Conservation (phyloP, 2,888 invertebrate species). For the Hetaerina titia region DNA sequence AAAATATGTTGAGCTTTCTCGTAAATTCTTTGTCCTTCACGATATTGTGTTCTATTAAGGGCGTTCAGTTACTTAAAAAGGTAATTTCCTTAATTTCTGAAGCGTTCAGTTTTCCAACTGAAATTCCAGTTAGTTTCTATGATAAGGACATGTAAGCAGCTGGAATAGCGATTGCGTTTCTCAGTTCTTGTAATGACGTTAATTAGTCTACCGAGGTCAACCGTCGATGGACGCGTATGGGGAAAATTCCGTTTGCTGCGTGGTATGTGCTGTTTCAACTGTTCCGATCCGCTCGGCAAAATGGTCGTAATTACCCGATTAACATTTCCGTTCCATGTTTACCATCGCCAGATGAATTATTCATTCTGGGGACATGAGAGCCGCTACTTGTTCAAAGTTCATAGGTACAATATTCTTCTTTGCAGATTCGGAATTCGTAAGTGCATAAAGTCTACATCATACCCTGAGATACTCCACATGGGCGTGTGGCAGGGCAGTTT, state of each 20-base stretch:
- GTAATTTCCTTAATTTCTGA: no score
- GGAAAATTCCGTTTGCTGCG: conserved; percentile 24
- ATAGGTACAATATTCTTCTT: not conserved
- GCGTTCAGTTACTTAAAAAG: no score
- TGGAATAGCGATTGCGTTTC: not conserved
- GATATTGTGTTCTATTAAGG: no score
- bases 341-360: not conserved
- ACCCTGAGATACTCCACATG: no score
- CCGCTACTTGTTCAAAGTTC: not conserved
- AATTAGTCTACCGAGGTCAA: conserved; percentile 13
- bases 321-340: conserved; percentile 28
- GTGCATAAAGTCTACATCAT: no score
- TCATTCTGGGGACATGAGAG: not conserved
- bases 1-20: not conserved
- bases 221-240: not conserved
- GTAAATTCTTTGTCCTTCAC: not conserved
- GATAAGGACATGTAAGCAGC: not conserved
- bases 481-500: no score
- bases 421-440: not conserved
- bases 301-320: not conserved
- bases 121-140: not conserved
- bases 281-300: not conserved
- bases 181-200: not conserved
- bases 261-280: not conserved
- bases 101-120: not conserved